A percentile compares a stretch with the other conserved stretches of the same genome.
Evolutionary conservation across 1,140 invertebrate genomes (phyloP).

Genomic region (Saccostrea glomerata): DNA sequence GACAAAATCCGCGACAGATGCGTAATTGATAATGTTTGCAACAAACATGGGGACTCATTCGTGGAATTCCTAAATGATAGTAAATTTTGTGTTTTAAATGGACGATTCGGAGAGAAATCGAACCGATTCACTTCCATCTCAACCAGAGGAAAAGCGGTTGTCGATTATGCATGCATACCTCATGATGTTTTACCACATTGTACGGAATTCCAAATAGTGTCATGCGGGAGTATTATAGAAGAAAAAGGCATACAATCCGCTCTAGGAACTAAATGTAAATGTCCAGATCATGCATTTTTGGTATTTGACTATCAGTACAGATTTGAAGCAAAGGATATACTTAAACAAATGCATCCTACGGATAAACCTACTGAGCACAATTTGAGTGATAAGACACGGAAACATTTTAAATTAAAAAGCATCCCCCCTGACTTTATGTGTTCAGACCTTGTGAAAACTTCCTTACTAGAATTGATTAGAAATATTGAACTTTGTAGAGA

Average conservation of each 20-base stretch:
- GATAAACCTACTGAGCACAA: neutral
- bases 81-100: constrained; percentile 45
- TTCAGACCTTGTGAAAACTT: neutral
- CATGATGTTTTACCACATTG: neutral
- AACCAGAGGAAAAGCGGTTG: constrained; percentile 18
- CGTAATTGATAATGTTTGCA: neutral
- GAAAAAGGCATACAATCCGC: neutral
- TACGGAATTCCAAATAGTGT: constrained; percentile 6
- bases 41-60: constrained; percentile 45
- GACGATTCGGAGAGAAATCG: constrained; percentile 24
- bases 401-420: neutral
- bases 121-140: neutral
- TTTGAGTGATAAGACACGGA: neutral
- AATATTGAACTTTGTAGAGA: neutral
- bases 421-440: constrained; percentile 12
- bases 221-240: neutral
- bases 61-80: constrained; percentile 42
- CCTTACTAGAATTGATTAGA: neutral
- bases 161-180: constrained; percentile 39
- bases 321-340: too few relatives aligned
- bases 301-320: too few relatives aligned
- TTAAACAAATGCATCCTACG: too few relatives aligned
- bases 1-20: neutral
- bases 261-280: neutral
- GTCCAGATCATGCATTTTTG: too few relatives aligned